Evolutionary conservation across 2,888 invertebrate species (phyloP).

Genomic region (Oscheius myriophilus): DNA sequence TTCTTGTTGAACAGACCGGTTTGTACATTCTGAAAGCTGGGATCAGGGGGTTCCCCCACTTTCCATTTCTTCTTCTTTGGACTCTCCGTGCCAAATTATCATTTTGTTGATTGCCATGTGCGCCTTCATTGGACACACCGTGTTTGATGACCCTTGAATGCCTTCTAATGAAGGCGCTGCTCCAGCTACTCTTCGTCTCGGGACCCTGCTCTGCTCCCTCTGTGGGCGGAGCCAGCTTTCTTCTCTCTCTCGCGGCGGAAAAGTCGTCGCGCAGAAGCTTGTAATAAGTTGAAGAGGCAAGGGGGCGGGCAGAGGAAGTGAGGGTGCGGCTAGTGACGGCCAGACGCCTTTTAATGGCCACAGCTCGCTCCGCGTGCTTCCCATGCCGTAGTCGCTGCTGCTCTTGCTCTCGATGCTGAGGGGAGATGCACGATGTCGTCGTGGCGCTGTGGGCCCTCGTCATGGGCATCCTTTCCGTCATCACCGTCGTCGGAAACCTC

Average conservation of each 20-base stretch:
- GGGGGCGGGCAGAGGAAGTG: conserved; percentile 27
- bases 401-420: not conserved
- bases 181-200: not conserved
- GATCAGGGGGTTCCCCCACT: not conserved
- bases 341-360: conserved; percentile 23
- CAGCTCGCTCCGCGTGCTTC: not conserved
- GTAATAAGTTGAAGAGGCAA: conserved; percentile 33
- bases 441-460: conserved; percentile 30
- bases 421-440: conserved; percentile 28
- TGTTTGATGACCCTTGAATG: too few relatives aligned
- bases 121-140: too few relatives aligned
- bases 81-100: not conserved
- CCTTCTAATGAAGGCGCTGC: not conserved
- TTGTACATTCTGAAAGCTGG: too few relatives aligned
- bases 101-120: too few relatives aligned
- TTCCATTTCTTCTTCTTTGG: not conserved
- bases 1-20: too few relatives aligned
- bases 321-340: conserved; percentile 21
- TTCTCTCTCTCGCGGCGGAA: too few relatives aligned
- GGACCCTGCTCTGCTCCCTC: not conserved
- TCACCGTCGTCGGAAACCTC: conserved; percentile 81
- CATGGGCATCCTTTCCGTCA: conserved; percentile 61
- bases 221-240: not conserved
- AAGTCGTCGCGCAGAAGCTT: conserved; percentile 19
- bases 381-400: not conserved